phyloP scores from a whole-genome alignment of 2,113 vertebrate species.

The Festucalex cinctus region DNA sequence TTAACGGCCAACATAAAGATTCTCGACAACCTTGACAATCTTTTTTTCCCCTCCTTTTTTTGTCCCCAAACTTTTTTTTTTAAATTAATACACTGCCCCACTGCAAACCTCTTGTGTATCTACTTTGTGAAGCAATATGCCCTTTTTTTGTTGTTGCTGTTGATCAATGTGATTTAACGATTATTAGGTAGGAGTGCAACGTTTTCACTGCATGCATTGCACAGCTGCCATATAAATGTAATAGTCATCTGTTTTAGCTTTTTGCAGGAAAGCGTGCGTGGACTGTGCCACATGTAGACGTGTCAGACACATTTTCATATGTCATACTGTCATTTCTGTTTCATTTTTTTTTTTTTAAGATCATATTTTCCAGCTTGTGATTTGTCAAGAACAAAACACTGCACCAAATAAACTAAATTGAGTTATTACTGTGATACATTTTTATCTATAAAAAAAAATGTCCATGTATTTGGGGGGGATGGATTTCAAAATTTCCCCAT shows the following conservation, averaged over 20 bases:
- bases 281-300: neutral
- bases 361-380: neutral
- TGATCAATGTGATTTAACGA: conserved; percentile 38
- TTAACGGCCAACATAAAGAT: conserved; percentile 60
- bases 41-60: conserved; percentile 39
- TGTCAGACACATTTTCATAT: neutral
- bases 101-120: conserved; percentile 58
- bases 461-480: too few relatives aligned
- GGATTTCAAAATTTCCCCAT: too few relatives aligned
- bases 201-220: neutral
- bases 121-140: conserved; percentile 32
- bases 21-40: conserved; percentile 61
- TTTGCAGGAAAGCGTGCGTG: neutral
- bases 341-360: neutral
- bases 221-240: neutral
- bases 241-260: conserved; percentile 23
- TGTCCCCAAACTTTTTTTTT: conserved; percentile 47
- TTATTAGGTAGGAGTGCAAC: conserved; percentile 9
- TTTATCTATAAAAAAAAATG: too few relatives aligned
- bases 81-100: conserved; percentile 46
- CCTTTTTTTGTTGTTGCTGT: conserved; percentile 21
- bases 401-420: too few relatives aligned
- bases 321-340: too few relatives aligned
- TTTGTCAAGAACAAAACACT: neutral
- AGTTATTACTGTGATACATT: too few relatives aligned